Percentiles rank a stretch among this genome's conserved stretches.
These are phyloP conservation scores for Amphipoea oculea DNA, from an alignment of 2,888 invertebrate genomes.

Conservation along the genomic window DNA sequence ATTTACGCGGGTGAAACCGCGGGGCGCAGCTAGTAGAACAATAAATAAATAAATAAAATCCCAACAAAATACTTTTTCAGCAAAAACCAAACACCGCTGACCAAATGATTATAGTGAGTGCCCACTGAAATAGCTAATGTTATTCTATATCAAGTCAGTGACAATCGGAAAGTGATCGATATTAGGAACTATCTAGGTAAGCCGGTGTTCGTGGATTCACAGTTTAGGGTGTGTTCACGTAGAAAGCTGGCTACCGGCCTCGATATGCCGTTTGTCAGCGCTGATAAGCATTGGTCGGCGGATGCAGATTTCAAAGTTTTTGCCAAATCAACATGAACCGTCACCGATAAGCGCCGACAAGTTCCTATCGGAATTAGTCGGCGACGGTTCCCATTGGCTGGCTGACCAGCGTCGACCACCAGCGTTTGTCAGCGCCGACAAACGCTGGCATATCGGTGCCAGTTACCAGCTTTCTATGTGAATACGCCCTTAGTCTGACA, in stretches of 20 bases:
- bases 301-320: background rate
- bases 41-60: too few species aligned
- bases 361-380: background rate
- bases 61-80: background rate
- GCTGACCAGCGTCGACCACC: background rate
- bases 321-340: background rate
- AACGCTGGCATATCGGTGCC: background rate
- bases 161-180: conserved; percentile 52
- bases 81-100: background rate
- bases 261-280: background rate
- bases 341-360: background rate
- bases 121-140: conserved; percentile 54
- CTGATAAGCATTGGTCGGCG: background rate
- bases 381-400: background rate
- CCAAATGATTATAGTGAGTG: conserved; percentile 42
- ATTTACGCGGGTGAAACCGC: too few species aligned
- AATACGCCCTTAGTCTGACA: conserved; percentile 43
- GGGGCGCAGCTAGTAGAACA: too few species aligned
- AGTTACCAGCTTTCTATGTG: background rate
- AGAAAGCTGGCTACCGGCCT: background rate
- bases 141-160: conserved; percentile 36
- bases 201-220: conserved; percentile 32
- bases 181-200: conserved; percentile 61
- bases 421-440: background rate
- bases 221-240: conserved; percentile 7